These are phyloP conservation scores for Syngnathus scovelli DNA, from an alignment of 2,113 vertebrate genomes.

Conservation along the genomic window DNA sequence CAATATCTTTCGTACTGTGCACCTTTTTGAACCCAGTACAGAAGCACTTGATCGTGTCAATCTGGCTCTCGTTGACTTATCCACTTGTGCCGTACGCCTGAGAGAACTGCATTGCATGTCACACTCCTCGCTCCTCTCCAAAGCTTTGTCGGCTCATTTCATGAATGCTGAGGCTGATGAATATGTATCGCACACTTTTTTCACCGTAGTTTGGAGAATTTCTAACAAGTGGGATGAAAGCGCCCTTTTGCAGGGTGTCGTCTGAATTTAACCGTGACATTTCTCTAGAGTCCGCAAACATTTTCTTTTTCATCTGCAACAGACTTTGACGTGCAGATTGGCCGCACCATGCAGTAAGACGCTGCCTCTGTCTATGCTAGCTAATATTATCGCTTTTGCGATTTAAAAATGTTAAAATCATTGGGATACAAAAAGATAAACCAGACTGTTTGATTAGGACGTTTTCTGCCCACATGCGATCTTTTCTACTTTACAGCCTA, in stretches of 20 bases:
- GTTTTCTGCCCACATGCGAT: slow-evolving; percentile 17
- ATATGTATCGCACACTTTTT: slow-evolving; percentile 46
- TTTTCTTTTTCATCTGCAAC: slow-evolving; percentile 32
- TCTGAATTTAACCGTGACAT: slow-evolving; percentile 57
- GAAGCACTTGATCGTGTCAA: slow-evolving; percentile 45
- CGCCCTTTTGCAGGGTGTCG: slow-evolving; percentile 50
- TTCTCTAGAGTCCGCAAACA: slow-evolving; percentile 42
- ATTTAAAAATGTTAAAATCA: slow-evolving; percentile 51
- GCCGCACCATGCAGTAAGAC: not conserved
- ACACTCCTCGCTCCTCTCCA: slow-evolving; percentile 27
- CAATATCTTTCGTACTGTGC: slow-evolving; percentile 3
- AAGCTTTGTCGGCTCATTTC: slow-evolving; percentile 45
- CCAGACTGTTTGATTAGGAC: slow-evolving; percentile 17
- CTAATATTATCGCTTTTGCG: slow-evolving; percentile 21
- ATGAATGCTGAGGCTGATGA: slow-evolving; percentile 40
- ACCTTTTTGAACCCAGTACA: slow-evolving; percentile 46
- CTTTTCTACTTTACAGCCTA: not conserved
- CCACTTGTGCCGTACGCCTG: slow-evolving; percentile 26
- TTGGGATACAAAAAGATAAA: slow-evolving; percentile 28
- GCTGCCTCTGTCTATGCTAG: not conserved
- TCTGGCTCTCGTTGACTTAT: slow-evolving; percentile 41
- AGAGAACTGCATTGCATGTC: slow-evolving; percentile 36
- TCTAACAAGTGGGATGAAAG: slow-evolving; percentile 49
- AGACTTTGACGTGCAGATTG: slow-evolving; percentile 8
- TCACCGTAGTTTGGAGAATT: slow-evolving; percentile 32